Evolutionary conservation across 53 echinoderm and acorn worm species (phyloP).

Genomic region (Holothuria scabra): DNA sequence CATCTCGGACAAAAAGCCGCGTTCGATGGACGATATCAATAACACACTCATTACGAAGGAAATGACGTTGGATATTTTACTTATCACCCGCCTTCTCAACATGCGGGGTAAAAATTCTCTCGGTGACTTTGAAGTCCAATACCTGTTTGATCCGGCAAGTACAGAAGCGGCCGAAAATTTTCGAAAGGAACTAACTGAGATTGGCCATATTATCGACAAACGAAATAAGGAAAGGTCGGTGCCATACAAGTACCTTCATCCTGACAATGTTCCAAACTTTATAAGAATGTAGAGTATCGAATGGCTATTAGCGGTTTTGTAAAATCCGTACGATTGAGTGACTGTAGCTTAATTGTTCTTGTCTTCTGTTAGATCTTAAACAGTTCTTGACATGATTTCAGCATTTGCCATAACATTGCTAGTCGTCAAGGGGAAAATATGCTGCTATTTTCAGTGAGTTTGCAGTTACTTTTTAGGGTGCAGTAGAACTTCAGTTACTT

Average conservation of each 20-base stretch:
- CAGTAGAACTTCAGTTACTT: too few relatives aligned
- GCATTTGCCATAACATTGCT: too few relatives aligned
- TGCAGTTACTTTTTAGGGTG: too few relatives aligned
- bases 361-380: too few relatives aligned
- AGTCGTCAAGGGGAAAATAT: too few relatives aligned
- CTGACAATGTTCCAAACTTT: conserved; percentile 74
- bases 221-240: conserved; percentile 50
- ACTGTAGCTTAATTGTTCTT: too few relatives aligned
- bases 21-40: conserved; percentile 41
- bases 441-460: too few relatives aligned
- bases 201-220: conserved; percentile 59
- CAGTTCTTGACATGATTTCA: too few relatives aligned
- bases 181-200: background rate
- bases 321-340: too few relatives aligned
- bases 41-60: conserved; percentile 48
- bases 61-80: conserved; percentile 35
- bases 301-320: too few relatives aligned
- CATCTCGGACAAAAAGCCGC: conserved; percentile 58
- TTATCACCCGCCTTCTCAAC: conserved; percentile 53
- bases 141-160: conserved; percentile 62
- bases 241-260: conserved; percentile 73
- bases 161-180: conserved; percentile 60
- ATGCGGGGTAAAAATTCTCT: conserved; percentile 52
- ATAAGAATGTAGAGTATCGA: conserved; percentile 77
- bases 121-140: conserved; percentile 65